phyloP scores from a whole-genome alignment of 2,888 invertebrate genomes.

The Psylliodes chrysocephalus region DNA sequence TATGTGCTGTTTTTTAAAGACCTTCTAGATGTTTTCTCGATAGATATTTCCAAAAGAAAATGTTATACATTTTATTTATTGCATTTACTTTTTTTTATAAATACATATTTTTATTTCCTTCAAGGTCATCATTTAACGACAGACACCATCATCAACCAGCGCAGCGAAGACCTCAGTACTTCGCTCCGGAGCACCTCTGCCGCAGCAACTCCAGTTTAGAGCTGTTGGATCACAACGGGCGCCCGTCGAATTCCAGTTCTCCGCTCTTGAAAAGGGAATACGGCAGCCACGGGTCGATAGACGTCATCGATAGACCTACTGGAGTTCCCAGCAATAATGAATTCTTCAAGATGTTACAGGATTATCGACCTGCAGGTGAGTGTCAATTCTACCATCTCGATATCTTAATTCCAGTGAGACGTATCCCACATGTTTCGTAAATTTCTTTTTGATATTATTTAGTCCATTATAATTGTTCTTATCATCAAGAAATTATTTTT shows the following conservation, averaged over 20 bases:
- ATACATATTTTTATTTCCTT: no score
- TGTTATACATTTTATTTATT: no score
- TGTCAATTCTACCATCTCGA: no score
- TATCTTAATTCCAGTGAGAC: no score
- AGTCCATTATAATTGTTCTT: no score
- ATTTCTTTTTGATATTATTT: no score
- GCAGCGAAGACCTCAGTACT: constrained; percentile 49
- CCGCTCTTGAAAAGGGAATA: constrained; percentile 80
- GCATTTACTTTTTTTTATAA: no score
- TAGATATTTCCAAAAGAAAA: no score
- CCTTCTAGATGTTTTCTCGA: no score
- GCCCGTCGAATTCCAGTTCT: constrained; percentile 62
- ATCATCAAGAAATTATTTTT: no score
- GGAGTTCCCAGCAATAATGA: constrained; percentile 68
- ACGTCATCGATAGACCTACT: constrained; percentile 68
- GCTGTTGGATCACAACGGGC: constrained; percentile 67
- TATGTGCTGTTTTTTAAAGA: no score
- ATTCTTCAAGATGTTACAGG: constrained; percentile 87
- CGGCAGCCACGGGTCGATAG: constrained; percentile 90
- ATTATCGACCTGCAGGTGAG: constrained; percentile 73
- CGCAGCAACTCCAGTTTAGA: constrained; percentile 89
- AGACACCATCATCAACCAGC: constrained; percentile 56
- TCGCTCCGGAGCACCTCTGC: constrained; percentile 38
- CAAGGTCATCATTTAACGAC: constrained; percentile 47
- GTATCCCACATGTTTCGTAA: no score